These are phyloP conservation scores for Paramormyrops kingsleyae DNA, from an alignment of 2,113 vertebrate genomes.

Conservation along the genomic window DNA sequence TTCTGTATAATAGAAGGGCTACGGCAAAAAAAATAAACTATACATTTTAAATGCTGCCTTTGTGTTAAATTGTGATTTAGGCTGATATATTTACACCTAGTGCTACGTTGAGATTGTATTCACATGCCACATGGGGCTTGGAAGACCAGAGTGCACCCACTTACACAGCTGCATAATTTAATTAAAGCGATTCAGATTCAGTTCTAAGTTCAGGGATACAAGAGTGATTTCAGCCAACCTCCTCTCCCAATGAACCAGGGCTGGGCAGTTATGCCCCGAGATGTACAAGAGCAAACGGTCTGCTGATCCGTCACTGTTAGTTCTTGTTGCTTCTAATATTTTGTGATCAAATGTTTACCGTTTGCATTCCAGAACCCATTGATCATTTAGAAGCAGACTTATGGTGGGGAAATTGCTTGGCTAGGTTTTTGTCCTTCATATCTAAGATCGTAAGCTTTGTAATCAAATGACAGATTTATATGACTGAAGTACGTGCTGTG, in stretches of 20 bases:
- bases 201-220: background rate
- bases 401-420: background rate
- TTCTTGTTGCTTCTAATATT: background rate
- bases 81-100: background rate
- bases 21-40: conserved; percentile 49
- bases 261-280: background rate
- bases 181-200: background rate
- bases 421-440: background rate
- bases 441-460: background rate
- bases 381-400: background rate
- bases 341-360: background rate
- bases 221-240: background rate
- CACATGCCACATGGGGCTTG: background rate
- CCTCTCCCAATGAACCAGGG: background rate
- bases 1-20: conserved; percentile 19
- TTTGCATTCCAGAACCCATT: background rate
- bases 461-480: background rate
- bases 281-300: background rate
- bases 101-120: background rate
- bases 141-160: background rate
- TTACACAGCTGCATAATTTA: background rate
- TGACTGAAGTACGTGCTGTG: background rate
- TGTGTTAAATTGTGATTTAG: conserved; percentile 26
- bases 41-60: conserved; percentile 39
- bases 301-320: background rate